Evolutionary conservation across 1,140 invertebrate genomes (phyloP), one percentile per base, ranked within the genome.

Genomic region (Cylas formicarius): DNA sequence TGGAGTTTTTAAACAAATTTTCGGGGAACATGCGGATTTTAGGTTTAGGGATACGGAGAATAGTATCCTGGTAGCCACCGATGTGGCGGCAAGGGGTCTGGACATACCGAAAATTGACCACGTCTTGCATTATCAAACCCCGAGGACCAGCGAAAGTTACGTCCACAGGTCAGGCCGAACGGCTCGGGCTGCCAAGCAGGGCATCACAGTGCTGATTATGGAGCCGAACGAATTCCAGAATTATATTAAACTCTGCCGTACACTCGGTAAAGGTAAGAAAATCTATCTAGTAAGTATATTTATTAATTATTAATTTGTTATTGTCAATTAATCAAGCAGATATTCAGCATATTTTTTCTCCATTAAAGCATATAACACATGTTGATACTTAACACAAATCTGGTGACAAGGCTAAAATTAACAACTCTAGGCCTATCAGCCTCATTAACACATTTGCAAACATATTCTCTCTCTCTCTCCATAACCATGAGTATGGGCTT

Each of bases 81-180:
- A 99, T 73, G 93, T 99, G 11, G 96, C 95, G 9, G 93, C 96
- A 0, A 72, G 96, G 48, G 96, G 96, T 27, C 69, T 99, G 18
- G 96, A 99, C 69, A 97, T 99, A 62, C 86, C 90, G 4, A 78
- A 83, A 60, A 82, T 99, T 2, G 78, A 97, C 52, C 90, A 97
- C 66, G 94, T 99, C 3, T 81, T 99, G 56, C 96, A 99, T 68
- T 99, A 97, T 72, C 93, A 99, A 71, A 87, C 95, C 5, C 95
- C 96, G 0, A 76, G 82, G 57, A 97, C 93, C 11, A 85, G 88
- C 20, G 94, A 99, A 72, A 84, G 82, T 64, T 99, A 99, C 66
- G 81, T 99, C 1, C 96, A 99, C 68, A 73, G 96, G 37, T 96
- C 91, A 70, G 96, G 96, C 0, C 73, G 96, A 44, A 99, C 96